Evolutionary conservation across 2,113 vertebrate genomes (phyloP).

Genomic region (Odontophorus gujanensis): DNA sequence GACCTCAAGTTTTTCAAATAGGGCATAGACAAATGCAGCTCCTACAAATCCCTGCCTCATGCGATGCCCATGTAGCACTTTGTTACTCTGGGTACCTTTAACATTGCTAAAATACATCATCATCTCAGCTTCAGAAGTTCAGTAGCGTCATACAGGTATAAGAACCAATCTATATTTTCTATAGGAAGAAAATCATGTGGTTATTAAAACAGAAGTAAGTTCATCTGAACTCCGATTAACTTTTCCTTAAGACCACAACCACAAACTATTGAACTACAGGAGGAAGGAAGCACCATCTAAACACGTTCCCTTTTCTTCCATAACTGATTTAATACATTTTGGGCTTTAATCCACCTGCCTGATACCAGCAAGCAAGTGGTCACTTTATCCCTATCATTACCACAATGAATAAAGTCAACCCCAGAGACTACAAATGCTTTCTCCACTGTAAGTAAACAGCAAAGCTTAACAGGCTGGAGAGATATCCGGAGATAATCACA

Average conservation of each 20-base stretch:
- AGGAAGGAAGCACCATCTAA: not conserved
- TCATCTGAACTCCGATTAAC: not conserved
- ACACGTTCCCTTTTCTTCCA: not conserved
- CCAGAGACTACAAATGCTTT: slow-evolving; percentile 24
- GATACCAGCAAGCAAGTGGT: slow-evolving; percentile 9
- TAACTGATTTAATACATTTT: not conserved
- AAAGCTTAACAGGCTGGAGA: slow-evolving; percentile 18
- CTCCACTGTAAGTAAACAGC: not conserved
- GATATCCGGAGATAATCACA: slow-evolving; percentile 66
- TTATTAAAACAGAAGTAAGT: not conserved
- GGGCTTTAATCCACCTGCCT: not conserved
- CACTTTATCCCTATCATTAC: slow-evolving; percentile 38
- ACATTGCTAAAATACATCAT: not conserved
- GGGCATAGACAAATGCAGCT: not conserved
- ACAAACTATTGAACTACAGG: not conserved
- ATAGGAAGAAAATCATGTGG: not conserved
- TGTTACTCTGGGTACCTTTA: not conserved
- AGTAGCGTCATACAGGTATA: not conserved
- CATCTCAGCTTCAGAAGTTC: not conserved
- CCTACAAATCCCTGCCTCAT: not conserved
- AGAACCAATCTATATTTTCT: not conserved
- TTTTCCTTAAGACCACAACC: not conserved
- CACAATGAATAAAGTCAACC: slow-evolving; percentile 12
- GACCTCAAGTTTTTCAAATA: not conserved
- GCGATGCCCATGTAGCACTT: rapidly evolving